phyloP scores from a whole-genome alignment of 1,140 invertebrate genomes.

The Glossosoma conforme region DNA sequence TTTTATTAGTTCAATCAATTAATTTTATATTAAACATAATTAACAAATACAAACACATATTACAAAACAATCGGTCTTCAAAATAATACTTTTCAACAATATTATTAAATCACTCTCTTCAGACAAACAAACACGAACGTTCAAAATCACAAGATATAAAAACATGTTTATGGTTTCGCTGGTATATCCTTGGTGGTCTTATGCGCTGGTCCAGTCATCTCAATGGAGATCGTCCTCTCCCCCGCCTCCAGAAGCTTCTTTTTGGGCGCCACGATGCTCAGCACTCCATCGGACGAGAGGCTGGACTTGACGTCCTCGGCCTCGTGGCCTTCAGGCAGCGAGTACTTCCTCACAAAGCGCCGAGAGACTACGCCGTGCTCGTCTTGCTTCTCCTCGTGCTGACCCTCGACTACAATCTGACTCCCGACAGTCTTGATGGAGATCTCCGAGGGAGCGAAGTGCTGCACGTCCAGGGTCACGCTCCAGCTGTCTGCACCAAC shows the following conservation, averaged over 20 bases:
- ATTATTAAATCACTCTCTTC: no score
- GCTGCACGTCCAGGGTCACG: constrained; percentile 74
- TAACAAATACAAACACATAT: no score
- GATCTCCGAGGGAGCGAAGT: constrained; percentile 81
- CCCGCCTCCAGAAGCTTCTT: constrained; percentile 28
- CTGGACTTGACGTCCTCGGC: constrained; percentile 59
- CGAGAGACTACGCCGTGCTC: constrained; percentile 69
- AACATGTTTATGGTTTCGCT: no score
- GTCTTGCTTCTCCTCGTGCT: constrained; percentile 71
- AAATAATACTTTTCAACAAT: no score
- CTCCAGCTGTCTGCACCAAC: constrained; percentile 61
- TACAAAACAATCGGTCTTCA: no score
- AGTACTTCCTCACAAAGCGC: constrained; percentile 65
- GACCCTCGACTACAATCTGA: constrained; percentile 62
- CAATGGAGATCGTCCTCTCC: constrained; percentile 37
- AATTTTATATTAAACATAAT: no score
- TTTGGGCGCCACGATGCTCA: constrained; percentile 61
- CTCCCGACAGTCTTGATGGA: constrained; percentile 74
- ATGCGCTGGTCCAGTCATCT: constrained; percentile 33
- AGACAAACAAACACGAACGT: no score
- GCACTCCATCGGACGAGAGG: constrained; percentile 68
- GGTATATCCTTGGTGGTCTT: constrained; percentile 71
- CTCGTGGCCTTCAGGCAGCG: constrained; percentile 62
- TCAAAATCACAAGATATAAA: no score
- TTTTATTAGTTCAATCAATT: no score